phyloP scores from a whole-genome alignment of 1,140 invertebrate species.

The Streblospio benedicti region DNA sequence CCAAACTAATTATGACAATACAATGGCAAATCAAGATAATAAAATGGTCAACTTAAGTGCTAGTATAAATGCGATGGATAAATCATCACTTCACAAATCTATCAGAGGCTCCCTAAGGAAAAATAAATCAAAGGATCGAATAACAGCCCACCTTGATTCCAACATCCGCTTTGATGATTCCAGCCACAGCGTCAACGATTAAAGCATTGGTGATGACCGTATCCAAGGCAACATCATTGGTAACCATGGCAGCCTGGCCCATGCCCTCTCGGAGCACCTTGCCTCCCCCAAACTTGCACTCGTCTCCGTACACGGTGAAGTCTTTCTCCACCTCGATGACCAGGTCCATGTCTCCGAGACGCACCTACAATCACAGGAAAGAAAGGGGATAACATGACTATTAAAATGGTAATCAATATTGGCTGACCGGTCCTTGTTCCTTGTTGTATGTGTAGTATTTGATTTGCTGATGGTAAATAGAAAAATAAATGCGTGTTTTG shows the following conservation, averaged over 20 bases:
- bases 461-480: too few relatives aligned
- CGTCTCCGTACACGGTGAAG: slow-evolving; percentile 43
- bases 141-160: slow-evolving; percentile 41
- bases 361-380: slow-evolving; percentile 28
- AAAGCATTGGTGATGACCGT: slow-evolving; percentile 47
- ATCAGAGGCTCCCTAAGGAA: too few relatives aligned
- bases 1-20: too few relatives aligned
- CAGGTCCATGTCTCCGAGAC: slow-evolving; percentile 41
- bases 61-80: too few relatives aligned
- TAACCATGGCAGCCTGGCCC: slow-evolving; percentile 37
- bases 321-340: slow-evolving; percentile 45
- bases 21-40: too few relatives aligned
- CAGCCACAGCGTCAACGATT: slow-evolving; percentile 40
- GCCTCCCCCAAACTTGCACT: slow-evolving; percentile 47
- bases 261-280: slow-evolving; percentile 46
- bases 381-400: background rate
- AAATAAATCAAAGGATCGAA: too few relatives aligned
- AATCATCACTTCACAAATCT: too few relatives aligned
- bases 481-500: too few relatives aligned
- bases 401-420: background rate
- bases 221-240: slow-evolving; percentile 32
- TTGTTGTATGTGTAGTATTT: too few relatives aligned
- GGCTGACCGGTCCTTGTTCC: too few relatives aligned
- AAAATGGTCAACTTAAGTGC: too few relatives aligned
- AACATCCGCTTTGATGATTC: slow-evolving; percentile 46